Evolutionary conservation across 2,113 vertebrate genomes (phyloP), one percentile per base, ranked within the genome.

Genomic region (Pluvianellus socialis): DNA sequence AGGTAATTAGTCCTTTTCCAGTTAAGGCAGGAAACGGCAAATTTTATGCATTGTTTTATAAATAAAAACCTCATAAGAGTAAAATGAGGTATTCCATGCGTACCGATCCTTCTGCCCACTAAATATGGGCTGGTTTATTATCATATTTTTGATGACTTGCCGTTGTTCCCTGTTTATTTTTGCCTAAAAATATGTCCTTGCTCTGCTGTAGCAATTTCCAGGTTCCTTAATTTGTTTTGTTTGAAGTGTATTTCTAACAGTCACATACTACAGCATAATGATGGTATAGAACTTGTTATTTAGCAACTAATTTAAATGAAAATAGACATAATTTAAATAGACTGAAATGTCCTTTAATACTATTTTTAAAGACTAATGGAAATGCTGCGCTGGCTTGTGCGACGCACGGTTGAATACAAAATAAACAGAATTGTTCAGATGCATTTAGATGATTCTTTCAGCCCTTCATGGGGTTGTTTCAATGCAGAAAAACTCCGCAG

Each of bases 321-420:
- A 96, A 93, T 81, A 96, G 81, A 53, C 68, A 27, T 88, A 77
- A 96, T 93, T 97, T 96, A 94, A 95, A 79, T 88, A 91, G 86
- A 59, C 52, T 5, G 61, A 82, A 87, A 82, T 10, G 44, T 52
- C 61, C 67, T 88, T 91, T 97, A 92, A 88, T 86, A 80, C 65
- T 93, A 19, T 80, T 97, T 95, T 96, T 95, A 95, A 94, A 90
- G 87, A 58, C 89, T 95, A 80, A 92, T 92, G 74, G 70, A n/a
- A 70, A 47, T 3, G 45, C 68, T 79, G 14, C 2, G 5, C 26
- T 80, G 74, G 58, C 50, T 61, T 24, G 56, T 20, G 21, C 7
- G 3, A 20, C 14, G 33, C 8, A 18, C 62, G 33, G 32, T 1
- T 4, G 76, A 85, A 81, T 72, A 24, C 89, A 67, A 88, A 96